These are phyloP conservation scores for Amphiura filiformis DNA, from an alignment of 35 echinoderm and acorn worm genomes.

Conservation along the genomic window DNA sequence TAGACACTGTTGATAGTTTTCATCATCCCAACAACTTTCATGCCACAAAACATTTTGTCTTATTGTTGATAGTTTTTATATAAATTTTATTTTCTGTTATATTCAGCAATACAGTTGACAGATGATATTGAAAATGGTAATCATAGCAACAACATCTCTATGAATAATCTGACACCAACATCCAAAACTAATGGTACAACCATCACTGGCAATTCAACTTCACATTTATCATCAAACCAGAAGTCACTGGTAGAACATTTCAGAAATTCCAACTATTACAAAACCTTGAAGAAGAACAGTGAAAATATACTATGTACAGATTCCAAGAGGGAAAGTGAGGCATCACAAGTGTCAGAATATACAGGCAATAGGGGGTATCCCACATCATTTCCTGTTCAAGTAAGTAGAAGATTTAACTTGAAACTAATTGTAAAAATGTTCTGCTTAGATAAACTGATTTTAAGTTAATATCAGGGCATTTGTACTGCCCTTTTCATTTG, in stretches of 20 bases:
- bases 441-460: background rate
- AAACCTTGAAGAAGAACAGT: background rate
- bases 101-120: too few species aligned
- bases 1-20: too few species aligned
- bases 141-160: background rate
- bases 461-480: background rate
- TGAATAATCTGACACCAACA: background rate
- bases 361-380: conserved; percentile 31
- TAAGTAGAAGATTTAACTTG: background rate
- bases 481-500: background rate
- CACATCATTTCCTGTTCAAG: conserved; percentile 73
- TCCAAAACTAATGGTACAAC: background rate
- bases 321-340: background rate
- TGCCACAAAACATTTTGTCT: too few species aligned
- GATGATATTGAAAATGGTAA: background rate
- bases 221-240: background rate
- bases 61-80: too few species aligned
- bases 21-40: too few species aligned
- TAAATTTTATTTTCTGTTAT: too few species aligned
- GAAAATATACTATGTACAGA: background rate
- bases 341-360: background rate
- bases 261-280: conserved; percentile 10
- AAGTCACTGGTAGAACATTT: conserved; percentile 19
- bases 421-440: background rate
- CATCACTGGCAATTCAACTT: background rate